phyloP scores from a whole-genome alignment of 2,888 invertebrate genomes.

The Agrotis puta region DNA sequence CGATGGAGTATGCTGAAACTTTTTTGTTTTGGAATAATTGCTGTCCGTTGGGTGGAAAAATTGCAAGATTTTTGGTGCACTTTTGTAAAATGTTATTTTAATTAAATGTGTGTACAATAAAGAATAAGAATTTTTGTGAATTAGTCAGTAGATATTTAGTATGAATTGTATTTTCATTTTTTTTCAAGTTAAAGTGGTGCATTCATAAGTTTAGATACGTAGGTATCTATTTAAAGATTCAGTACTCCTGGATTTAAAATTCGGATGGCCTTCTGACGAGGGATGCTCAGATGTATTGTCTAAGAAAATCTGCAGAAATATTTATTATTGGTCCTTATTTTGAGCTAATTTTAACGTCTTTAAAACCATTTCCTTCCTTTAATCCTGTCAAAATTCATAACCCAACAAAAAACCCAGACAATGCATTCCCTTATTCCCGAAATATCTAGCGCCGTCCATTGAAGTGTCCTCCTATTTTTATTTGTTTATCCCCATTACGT shows the following conservation, averaged over 20 bases:
- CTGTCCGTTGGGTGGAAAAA: background rate
- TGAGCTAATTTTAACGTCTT: background rate
- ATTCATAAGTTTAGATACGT: background rate
- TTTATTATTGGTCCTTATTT: too few species aligned
- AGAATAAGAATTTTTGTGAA: background rate
- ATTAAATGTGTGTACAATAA: too few species aligned
- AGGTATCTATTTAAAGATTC: too few species aligned
- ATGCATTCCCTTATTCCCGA: constrained; percentile 68
- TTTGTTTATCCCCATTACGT: constrained; percentile 90
- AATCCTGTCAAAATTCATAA: constrained; percentile 24
- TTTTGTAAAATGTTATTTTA: too few species aligned
- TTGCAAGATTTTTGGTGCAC: too few species aligned
- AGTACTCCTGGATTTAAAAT: too few species aligned
- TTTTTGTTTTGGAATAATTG: constrained; percentile 41
- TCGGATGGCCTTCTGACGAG: too few species aligned
- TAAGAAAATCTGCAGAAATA: background rate
- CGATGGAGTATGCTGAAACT: constrained; percentile 16
- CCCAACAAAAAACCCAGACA: constrained; percentile 42
- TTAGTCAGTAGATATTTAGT: background rate
- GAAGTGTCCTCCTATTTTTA: constrained; percentile 79
- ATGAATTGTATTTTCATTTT: background rate
- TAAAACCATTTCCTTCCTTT: background rate
- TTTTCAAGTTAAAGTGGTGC: background rate
- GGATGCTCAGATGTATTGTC: too few species aligned
- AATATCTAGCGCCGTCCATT: constrained; percentile 81